Conservation (phyloP, 1,140 invertebrate species). For the Brachystomella parvula region DNA sequence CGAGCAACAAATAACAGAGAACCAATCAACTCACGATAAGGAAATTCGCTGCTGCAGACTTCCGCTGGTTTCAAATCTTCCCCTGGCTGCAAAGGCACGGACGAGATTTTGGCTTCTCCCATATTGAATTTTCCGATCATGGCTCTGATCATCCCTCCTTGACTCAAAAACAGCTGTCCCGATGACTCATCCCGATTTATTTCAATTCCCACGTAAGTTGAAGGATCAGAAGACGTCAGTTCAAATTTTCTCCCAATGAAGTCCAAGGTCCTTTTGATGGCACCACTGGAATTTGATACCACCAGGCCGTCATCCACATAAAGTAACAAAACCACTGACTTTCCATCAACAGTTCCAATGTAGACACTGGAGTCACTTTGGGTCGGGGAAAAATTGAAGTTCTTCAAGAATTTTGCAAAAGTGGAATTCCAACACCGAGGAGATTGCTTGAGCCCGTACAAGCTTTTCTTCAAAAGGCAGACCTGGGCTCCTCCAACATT, state of each 20-base stretch:
- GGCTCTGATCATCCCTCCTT: background rate
- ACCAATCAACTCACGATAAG: slow-evolving; percentile 25
- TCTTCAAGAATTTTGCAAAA: slow-evolving; percentile 7
- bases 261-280: background rate
- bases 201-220: slow-evolving; percentile 2
- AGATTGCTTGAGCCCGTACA: slow-evolving; percentile 38
- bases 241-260: background rate
- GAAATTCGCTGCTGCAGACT: slow-evolving; percentile 12
- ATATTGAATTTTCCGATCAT: background rate
- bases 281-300: background rate
- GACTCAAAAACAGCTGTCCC: slow-evolving; percentile 6
- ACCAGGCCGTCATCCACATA: slow-evolving; percentile 32
- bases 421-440: slow-evolving; percentile 35
- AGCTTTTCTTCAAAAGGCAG: slow-evolving; percentile 16
- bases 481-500: no score
- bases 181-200: background rate
- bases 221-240: background rate
- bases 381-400: background rate
- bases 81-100: background rate
- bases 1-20: slow-evolving; percentile 18
- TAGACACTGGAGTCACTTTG: slow-evolving; percentile 17
- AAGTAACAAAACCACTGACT: background rate
- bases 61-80: background rate
- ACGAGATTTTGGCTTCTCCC: background rate
- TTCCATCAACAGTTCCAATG: slow-evolving; percentile 2